These are phyloP conservation scores for Pseudachorutes palmiensis DNA, from an alignment of 1,140 invertebrate species.

Conservation along the genomic window DNA sequence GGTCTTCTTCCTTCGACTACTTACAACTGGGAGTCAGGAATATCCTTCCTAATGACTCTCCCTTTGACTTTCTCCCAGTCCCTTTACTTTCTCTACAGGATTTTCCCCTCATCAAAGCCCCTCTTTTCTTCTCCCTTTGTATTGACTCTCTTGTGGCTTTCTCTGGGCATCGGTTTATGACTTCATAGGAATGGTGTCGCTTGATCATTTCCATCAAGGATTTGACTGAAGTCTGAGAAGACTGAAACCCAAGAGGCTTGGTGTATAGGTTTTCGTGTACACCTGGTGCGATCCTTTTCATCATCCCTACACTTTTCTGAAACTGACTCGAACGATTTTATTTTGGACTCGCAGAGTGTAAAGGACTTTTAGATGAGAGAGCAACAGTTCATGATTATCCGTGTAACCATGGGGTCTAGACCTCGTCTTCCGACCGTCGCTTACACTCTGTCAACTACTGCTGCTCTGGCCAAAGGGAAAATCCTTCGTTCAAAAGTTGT, in stretches of 20 bases:
- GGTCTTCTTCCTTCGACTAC: too few relatives aligned
- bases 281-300: not conserved
- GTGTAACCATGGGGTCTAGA: not conserved
- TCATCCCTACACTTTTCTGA: not conserved
- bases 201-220: slow-evolving; percentile 10
- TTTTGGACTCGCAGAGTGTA: not conserved
- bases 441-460: not conserved
- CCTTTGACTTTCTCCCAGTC: not conserved
- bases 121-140: not conserved
- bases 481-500: too few relatives aligned
- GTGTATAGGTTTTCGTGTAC: not conserved
- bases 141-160: not conserved
- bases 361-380: not conserved
- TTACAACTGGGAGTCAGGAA: not conserved
- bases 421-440: too few relatives aligned
- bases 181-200: not conserved
- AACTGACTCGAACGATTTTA: not conserved
- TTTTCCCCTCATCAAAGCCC: not conserved
- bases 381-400: slow-evolving; percentile 7
- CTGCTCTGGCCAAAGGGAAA: not conserved
- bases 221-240: not conserved
- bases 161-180: not conserved
- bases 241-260: slow-evolving; percentile 1
- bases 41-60: not conserved
- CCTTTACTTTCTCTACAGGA: not conserved